These are phyloP conservation scores for Penelope pileata DNA, from an alignment of 2,113 vertebrate genomes.

Conservation along the genomic window DNA sequence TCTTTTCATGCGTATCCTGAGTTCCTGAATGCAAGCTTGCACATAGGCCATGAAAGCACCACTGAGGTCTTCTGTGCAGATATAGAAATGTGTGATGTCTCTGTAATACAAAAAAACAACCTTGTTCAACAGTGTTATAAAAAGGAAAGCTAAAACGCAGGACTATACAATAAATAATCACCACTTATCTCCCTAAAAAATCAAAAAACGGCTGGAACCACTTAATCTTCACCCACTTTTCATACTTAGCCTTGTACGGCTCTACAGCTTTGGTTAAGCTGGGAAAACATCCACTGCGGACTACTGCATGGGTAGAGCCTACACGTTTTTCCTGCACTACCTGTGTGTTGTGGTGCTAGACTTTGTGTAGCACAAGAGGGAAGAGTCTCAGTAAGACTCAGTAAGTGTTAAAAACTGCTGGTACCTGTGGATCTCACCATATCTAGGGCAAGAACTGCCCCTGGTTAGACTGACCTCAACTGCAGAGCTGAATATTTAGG, in stretches of 20 bases:
- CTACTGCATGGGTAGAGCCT: neutral
- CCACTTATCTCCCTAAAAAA: neutral
- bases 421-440: neutral
- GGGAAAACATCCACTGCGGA: neutral
- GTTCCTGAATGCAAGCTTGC: neutral
- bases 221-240: neutral
- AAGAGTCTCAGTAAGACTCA: neutral
- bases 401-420: neutral
- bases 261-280: neutral
- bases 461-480: neutral
- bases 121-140: neutral
- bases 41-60: neutral
- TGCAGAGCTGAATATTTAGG: neutral
- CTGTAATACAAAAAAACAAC: neutral
- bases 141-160: neutral
- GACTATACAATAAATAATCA: neutral
- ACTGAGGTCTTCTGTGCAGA: neutral
- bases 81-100: neutral
- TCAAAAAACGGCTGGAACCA: neutral
- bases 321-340: neutral
- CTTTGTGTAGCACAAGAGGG: neutral
- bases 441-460: neutral
- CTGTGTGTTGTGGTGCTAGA: neutral
- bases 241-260: neutral
- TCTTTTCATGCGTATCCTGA: neutral